Evolutionary conservation across 2,888 invertebrate species (phyloP).

Genomic region (Andrena minutula): DNA sequence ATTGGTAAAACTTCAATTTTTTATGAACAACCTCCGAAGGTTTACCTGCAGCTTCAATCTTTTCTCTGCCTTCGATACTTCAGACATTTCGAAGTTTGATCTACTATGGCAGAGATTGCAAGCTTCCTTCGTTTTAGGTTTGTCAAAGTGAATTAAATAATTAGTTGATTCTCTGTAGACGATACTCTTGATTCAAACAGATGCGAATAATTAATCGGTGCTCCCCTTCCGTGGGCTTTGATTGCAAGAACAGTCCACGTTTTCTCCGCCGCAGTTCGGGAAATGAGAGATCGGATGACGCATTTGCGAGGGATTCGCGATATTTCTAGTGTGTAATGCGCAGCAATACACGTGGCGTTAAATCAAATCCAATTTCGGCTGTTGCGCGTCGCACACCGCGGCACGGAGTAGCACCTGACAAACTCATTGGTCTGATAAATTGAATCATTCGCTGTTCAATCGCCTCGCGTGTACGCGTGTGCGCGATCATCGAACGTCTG

Average conservation of each 20-base stretch:
- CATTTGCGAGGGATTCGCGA: conserved; percentile 79
- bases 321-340: conserved; percentile 83
- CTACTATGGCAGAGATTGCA: neutral
- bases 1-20: neutral
- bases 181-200: neutral
- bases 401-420: conserved; percentile 84
- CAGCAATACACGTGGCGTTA: conserved; percentile 83
- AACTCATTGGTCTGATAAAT: conserved; percentile 85
- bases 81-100: neutral
- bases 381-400: conserved; percentile 77
- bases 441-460: conserved; percentile 85
- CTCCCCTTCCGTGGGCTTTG: neutral
- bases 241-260: conserved; percentile 21
- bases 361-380: conserved; percentile 84
- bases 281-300: conserved; percentile 79
- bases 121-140: neutral
- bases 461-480: conserved; percentile 76
- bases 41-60: neutral
- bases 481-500: conserved; percentile 68
- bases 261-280: conserved; percentile 69
- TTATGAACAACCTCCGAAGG: too few relatives aligned
- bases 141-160: too few relatives aligned
- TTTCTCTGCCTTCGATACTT: neutral
- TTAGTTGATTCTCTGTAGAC: too few relatives aligned
- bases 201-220: neutral